Percentiles rank a stretch among this genome's conserved stretches.
These are phyloP conservation scores for Pseudotriccus pelzelni DNA, from an alignment of 2,797 vertebrate genomes.

Conservation along the genomic window DNA sequence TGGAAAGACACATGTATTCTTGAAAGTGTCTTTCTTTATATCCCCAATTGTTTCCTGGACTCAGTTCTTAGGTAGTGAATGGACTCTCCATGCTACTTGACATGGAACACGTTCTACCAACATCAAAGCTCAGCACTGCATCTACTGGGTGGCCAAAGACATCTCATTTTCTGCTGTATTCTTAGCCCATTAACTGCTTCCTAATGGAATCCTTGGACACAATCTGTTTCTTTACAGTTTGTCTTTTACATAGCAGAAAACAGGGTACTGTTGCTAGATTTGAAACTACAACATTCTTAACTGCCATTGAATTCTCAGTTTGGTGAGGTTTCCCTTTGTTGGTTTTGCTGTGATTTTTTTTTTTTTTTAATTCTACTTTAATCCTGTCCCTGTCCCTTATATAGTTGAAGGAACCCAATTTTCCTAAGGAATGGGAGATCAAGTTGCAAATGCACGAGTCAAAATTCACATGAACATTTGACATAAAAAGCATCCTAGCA, in stretches of 20 bases:
- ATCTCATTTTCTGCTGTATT: accelerated
- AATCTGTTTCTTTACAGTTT: neutral
- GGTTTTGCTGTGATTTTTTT: neutral
- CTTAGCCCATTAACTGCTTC: neutral
- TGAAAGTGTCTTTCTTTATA: neutral
- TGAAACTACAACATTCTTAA: neutral
- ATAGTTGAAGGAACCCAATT: neutral
- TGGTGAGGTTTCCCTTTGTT: neutral
- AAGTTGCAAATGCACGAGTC: neutral
- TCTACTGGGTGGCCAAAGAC: neutral
- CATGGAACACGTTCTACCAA: neutral
- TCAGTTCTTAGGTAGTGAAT: neutral
- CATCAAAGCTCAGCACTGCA: neutral
- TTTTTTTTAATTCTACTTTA: neutral
- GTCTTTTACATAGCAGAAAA: neutral
- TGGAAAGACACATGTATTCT: neutral
- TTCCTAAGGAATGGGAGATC: neutral
- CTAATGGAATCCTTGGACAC: neutral
- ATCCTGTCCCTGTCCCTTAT: neutral
- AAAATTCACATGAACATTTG: neutral
- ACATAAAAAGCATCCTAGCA: neutral
- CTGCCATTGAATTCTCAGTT: neutral
- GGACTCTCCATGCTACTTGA: neutral
- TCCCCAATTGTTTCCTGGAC: neutral
- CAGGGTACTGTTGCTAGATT: neutral